Conservation (phyloP, 2,797 vertebrate genomes). For the Pogoniulus pusillus region DNA sequence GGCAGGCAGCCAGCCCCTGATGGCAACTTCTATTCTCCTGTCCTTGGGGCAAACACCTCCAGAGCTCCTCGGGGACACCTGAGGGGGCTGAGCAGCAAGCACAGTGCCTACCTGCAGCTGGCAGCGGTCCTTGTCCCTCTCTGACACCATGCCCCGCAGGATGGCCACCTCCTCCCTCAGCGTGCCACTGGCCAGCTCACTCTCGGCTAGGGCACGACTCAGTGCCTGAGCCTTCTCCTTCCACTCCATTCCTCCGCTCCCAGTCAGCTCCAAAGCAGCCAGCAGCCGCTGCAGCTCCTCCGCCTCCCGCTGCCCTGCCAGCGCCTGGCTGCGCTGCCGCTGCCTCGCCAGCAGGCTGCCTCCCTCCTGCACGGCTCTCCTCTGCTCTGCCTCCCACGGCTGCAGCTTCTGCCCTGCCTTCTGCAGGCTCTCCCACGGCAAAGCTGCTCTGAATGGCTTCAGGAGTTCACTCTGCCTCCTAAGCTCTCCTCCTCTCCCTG, state of each 20-base stretch:
- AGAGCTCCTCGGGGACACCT: accelerated
- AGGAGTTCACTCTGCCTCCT: constrained; percentile 26
- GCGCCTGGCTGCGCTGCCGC: constrained; percentile 3
- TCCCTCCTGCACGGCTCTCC: constrained; percentile 10
- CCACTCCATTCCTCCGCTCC: constrained; percentile 80
- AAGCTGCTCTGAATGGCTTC: constrained; percentile 21
- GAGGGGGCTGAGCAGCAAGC: accelerated
- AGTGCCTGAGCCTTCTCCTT: constrained; percentile 71
- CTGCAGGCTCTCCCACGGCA: not conserved
- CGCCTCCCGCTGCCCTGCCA: constrained; percentile 26
- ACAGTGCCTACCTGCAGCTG: not conserved
- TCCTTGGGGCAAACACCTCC: not conserved
- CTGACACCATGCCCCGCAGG: not conserved
- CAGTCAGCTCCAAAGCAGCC: constrained; percentile 77
- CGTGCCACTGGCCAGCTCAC: constrained; percentile 48
- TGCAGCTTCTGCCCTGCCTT: constrained; percentile 31
- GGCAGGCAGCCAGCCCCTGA: not conserved
- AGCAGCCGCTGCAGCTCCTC: constrained; percentile 35
- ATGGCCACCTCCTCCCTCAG: not conserved
- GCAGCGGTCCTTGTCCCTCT: not conserved
- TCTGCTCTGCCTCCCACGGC: constrained; percentile 30
- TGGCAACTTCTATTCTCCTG: not conserved
- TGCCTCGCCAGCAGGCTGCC: constrained; percentile 2
- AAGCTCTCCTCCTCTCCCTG: constrained; percentile 41
- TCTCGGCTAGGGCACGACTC: constrained; percentile 55